Base-by-base conservation (phyloP, 2,888 invertebrate species). In the Endotricha flammealis region DNA sequence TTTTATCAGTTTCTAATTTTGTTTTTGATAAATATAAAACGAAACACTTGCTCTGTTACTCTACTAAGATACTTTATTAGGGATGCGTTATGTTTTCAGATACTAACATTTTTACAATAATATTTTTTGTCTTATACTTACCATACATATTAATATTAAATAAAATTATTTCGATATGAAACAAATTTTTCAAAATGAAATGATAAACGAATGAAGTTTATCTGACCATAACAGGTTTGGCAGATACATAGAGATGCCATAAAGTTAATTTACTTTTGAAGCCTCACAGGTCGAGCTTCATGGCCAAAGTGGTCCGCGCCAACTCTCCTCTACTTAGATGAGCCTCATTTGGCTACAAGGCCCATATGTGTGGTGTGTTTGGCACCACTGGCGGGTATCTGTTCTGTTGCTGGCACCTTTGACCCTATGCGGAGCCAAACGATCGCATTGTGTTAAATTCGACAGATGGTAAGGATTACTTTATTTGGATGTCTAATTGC, bases 341-440 rank as follows among this genome's bases (percentile, higher is more conserved):
- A 53, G 58, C 55, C 65, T 66, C 46, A 73, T 77, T 76, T 76
- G 74, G 73, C 70, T 61, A 52, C 51, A 55, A 56, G 57, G 49
- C 52, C 45, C 53, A 50, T 65, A 71, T 66, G 64, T 71, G 69
- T 44, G 57, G 43, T 61, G 43, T 61, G 66, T 64, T 77, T 78
- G 76, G 76, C 77, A 74, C 46, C 41, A 47, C 47, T 46, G 46
- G 45, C 52, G 45, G 44, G 53, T 62, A 63, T 64, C 56, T 58
- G 53, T 53, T 64, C 49, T 55, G 55, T 61, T 62, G 51, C 72
- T 77, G 76, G 78, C 78, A 77, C 56, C 44, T 48, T 39, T 48
- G 46, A 9, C 42, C 39, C 40, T 43, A 39, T 36, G 38, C 28
- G 34, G 58, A 63, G 76, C 77, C 78, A 77, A 78, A 77, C 65